phyloP scores from a whole-genome alignment of 2,113 vertebrate genomes.

The Equus quagga region DNA sequence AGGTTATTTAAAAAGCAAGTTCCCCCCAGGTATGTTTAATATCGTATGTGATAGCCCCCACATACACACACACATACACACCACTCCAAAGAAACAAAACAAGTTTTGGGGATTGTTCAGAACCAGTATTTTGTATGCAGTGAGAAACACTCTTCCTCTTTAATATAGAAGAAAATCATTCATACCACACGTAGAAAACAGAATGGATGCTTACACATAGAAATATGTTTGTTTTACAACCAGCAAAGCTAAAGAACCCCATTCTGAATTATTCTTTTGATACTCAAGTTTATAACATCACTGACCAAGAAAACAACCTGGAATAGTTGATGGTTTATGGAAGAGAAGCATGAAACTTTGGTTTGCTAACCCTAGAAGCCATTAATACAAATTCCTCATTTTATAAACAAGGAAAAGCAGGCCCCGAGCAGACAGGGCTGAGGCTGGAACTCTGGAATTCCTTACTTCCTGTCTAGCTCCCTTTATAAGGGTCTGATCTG shows the following conservation, averaged over 20 bases:
- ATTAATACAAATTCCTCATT: background rate
- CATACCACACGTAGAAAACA: background rate
- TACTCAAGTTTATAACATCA: background rate
- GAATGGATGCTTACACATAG: background rate
- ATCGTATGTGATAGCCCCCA: rapidly evolving
- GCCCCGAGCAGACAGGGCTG: background rate
- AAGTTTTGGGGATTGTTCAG: background rate
- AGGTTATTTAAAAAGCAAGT: background rate
- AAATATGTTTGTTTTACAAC: background rate
- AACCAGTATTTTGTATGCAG: background rate
- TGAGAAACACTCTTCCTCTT: background rate
- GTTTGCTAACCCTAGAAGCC: background rate
- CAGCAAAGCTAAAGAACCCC: background rate
- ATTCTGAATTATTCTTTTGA: background rate
- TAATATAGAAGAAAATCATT: background rate
- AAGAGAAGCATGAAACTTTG: background rate
- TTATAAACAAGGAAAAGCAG: background rate
- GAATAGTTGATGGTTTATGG: background rate
- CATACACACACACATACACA: rapidly evolving
- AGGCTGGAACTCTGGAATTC: background rate
- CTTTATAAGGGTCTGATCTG: background rate
- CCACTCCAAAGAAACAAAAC: background rate
- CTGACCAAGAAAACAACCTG: background rate
- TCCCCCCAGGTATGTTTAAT: background rate
- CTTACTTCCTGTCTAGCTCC: background rate